A percentile compares a stretch with the other conserved stretches of the same genome.
Evolutionary conservation across 2,888 invertebrate species (phyloP).

Genomic region (Mellilla xanthometata): DNA sequence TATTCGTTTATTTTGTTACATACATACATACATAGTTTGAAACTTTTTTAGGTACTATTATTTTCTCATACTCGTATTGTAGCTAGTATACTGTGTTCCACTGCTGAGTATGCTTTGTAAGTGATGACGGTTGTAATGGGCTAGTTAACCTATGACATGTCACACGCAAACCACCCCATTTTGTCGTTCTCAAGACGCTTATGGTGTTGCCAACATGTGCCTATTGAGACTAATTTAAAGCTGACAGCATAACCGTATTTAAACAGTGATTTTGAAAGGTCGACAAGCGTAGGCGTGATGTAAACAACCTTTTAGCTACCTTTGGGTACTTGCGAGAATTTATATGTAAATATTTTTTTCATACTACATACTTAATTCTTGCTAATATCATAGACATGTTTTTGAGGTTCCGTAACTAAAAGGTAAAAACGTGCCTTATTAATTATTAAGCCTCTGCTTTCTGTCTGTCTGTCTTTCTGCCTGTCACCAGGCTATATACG

Average conservation of each 20-base stretch:
- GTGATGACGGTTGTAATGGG: conserved; percentile 49
- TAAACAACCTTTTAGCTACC: background rate
- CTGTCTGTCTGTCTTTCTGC: too few relatives aligned
- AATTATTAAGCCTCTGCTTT: too few relatives aligned
- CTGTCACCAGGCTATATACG: too few relatives aligned
- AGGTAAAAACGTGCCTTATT: too few relatives aligned
- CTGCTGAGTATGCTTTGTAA: conserved; percentile 10
- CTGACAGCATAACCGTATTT: conserved; percentile 2
- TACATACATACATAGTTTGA: too few relatives aligned
- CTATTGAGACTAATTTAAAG: conserved; percentile 20
- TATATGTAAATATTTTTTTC: too few relatives aligned
- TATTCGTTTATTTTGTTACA: too few relatives aligned
- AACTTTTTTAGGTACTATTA: too few relatives aligned
- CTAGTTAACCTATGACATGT: conserved; percentile 59
- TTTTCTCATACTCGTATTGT: background rate
- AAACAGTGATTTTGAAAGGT: conserved; percentile 14
- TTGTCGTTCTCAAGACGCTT: conserved; percentile 22
- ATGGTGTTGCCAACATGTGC: conserved; percentile 17
- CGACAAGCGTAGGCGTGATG: background rate
- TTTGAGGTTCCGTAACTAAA: too few relatives aligned
- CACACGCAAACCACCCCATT: conserved; percentile 37
- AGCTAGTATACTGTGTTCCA: conserved; percentile 13
- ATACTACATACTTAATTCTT: too few relatives aligned
- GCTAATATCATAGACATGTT: too few relatives aligned
- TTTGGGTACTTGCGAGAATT: background rate